Conservation (phyloP, 2,797 vertebrate species). For the Lycodopsis pacificus region DNA sequence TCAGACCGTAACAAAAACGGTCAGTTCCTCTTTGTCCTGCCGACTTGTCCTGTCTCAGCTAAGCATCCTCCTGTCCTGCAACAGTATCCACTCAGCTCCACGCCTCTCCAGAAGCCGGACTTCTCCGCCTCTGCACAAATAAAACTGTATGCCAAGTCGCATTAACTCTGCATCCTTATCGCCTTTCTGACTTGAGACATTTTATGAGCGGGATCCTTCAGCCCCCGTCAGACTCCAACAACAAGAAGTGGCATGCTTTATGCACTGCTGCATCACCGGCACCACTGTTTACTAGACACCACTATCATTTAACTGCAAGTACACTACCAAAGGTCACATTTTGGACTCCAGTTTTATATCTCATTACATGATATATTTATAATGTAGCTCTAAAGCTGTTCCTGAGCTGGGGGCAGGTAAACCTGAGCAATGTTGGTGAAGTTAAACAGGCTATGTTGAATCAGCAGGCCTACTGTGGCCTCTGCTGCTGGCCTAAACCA, state of each 20-base stretch:
- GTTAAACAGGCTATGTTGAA: constrained; percentile 30
- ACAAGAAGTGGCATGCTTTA: constrained; percentile 62
- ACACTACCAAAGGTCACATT: constrained; percentile 66
- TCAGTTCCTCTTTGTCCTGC: constrained; percentile 15
- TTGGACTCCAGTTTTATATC: constrained; percentile 48
- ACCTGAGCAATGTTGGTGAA: constrained; percentile 32
- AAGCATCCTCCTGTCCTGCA: constrained; percentile 31
- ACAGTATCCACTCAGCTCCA: constrained; percentile 53
- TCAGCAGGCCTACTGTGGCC: constrained; percentile 42
- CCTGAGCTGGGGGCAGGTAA: constrained; percentile 12
- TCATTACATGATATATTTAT: constrained; percentile 30
- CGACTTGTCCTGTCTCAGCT: constrained; percentile 19
- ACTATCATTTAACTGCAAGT: constrained; percentile 67
- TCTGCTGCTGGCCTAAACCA: constrained; percentile 47
- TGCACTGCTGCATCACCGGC: constrained; percentile 62
- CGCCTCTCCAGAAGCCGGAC: constrained; percentile 23
- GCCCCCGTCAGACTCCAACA: constrained; percentile 59
- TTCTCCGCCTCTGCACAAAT: constrained; percentile 70
- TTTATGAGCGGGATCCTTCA: constrained; percentile 73
- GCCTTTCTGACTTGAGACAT: constrained; percentile 73
- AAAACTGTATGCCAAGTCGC: constrained; percentile 73
- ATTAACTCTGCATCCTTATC: constrained; percentile 79
- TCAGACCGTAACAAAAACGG: constrained; percentile 22
- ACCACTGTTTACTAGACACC: constrained; percentile 55
- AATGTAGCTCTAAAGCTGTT: constrained; percentile 35